These are phyloP conservation scores for Choloepus hoffmanni DNA, from an alignment of 2,113 vertebrate species.

Conservation along the genomic window DNA sequence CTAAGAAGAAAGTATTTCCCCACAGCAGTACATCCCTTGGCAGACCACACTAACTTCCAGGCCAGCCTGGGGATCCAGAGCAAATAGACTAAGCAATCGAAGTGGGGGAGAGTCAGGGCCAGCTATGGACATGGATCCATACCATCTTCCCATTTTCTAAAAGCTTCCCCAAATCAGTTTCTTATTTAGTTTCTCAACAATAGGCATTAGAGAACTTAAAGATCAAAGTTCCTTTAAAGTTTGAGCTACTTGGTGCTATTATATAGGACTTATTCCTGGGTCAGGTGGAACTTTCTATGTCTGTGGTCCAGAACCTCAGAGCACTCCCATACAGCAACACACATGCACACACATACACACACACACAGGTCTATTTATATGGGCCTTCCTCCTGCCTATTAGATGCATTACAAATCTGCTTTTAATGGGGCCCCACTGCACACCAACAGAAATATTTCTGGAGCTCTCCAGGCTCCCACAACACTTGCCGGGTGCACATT, in stretches of 20 bases:
- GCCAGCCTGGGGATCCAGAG: neutral
- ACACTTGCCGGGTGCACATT: constrained; percentile 77
- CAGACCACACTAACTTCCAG: neutral
- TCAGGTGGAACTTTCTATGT: constrained; percentile 42
- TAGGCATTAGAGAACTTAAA: constrained; percentile 46
- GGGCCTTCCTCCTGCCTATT: constrained; percentile 49
- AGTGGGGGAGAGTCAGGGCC: neutral
- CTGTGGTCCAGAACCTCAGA: constrained; percentile 1
- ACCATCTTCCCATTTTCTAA: neutral
- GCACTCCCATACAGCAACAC: neutral
- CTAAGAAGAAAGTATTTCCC: constrained; percentile 60
- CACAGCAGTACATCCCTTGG: neutral
- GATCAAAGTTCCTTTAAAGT: constrained; percentile 31
- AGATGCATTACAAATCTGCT: constrained; percentile 73
- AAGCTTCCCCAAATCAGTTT: constrained; percentile 2
- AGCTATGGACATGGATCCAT: neutral
- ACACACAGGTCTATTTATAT: neutral
- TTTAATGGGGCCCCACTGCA: constrained; percentile 73
- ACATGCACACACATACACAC: neutral
- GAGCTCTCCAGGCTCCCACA: constrained; percentile 73
- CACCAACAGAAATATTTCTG: constrained; percentile 76
- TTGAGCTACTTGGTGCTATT: constrained; percentile 12
- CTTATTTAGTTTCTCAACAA: constrained; percentile 58
- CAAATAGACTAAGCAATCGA: constrained; percentile 26
- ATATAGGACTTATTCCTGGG: constrained; percentile 34